phyloP scores from a whole-genome alignment of 2,888 invertebrate genomes.

The Galeopsomyia nigrocyanea region DNA sequence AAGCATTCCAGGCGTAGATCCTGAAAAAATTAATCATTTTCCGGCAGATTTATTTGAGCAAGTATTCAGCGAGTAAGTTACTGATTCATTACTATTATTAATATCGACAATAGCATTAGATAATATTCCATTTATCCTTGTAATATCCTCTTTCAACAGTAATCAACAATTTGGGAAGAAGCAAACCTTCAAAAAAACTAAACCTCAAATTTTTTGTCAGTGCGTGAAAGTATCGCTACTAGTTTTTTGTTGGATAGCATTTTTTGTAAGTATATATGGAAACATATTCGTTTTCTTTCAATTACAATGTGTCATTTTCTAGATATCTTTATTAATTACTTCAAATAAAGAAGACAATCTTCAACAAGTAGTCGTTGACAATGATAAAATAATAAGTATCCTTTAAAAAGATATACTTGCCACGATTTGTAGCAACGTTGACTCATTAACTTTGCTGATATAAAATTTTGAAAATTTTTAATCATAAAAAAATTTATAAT shows the following conservation, averaged over 20 bases:
- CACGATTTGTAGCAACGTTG: too few species aligned
- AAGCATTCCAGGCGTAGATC: too few species aligned
- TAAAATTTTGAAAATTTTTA: neutral
- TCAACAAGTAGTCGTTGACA: conserved; percentile 76
- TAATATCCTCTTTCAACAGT: neutral
- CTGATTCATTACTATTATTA: too few species aligned
- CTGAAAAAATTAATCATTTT: too few species aligned
- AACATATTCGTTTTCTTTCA: neutral
- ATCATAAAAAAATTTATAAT: neutral
- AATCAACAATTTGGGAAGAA: neutral
- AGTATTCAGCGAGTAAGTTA: too few species aligned
- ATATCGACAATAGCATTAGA: neutral
- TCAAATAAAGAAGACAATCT: conserved; percentile 75
- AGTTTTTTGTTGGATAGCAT: conserved; percentile 76
- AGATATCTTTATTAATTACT: conserved; percentile 76
- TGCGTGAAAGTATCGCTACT: conserved; percentile 73
- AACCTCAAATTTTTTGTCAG: conserved; percentile 48
- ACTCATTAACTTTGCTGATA: neutral
- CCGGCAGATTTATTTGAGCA: too few species aligned
- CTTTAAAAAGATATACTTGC: conserved; percentile 52
- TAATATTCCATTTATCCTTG: neutral
- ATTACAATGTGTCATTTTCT: conserved; percentile 13
- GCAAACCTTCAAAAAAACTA: neutral
- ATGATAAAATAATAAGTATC: conserved; percentile 71
- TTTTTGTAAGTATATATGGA: conserved; percentile 69